Evolutionary conservation across 2,888 invertebrate genomes (phyloP), one percentile per base, ranked within the genome.

Genomic region (Hypolimnas misippus): DNA sequence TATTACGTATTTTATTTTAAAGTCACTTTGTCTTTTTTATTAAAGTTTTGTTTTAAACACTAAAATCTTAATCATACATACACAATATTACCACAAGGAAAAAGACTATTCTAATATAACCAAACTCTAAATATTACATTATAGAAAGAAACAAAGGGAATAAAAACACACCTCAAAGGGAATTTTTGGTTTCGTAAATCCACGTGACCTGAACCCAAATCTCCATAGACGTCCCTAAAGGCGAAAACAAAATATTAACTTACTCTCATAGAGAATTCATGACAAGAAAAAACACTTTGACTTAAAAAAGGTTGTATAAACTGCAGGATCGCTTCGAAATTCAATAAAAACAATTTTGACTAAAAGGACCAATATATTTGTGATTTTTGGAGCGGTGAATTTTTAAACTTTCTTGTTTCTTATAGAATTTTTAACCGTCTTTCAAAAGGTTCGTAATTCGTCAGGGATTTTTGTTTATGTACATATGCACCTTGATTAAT

Each of bases 211-310:
- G 31, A 25, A 42, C 55, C 55, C 44, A 31, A 42, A 62, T 46
- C 59, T 51, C 57, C 17, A 54, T 25, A 10, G 42, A 44, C 19
- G 50, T 60, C 60, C 63, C 66, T 51, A 46, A 57, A 63, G 60
- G 57, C 53, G 16, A 16, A 66, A 63, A 63, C 63, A 66, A 70
- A 68, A 72, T 70, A 71, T 69, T 69, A 70, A 68, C 67, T 69
- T 66, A 31, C 29, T 62, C 64, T 63, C 65, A 65, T 67, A 67
- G 57, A 63, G 65, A 68, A 70, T 68, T 68, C 68, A 63, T 44
- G 59, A 70, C 71, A 72, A 63, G 69, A 68, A 72, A 72, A 69
- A 58, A 67, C 70, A 69, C 71, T 70, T 59, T 65, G 62, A 54
- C 61, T 64, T 42, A 53, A 63, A 61, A 42, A 54, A 65, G 62